Evolutionary conservation across 2,888 invertebrate genomes (phyloP).

Genomic region (Operophtera brumata): DNA sequence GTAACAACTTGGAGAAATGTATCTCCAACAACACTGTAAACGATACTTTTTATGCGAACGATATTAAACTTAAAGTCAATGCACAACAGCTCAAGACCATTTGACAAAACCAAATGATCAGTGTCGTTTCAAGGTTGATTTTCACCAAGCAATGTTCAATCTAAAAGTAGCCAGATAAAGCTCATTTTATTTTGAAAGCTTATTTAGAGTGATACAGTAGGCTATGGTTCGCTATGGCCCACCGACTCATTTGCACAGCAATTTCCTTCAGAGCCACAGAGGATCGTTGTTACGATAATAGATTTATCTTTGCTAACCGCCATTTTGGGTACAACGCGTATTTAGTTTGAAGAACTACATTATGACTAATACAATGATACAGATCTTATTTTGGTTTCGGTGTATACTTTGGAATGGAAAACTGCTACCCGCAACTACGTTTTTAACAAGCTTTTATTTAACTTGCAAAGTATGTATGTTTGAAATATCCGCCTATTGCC

Average conservation of each 20-base stretch:
- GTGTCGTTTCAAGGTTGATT: neutral
- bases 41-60: neutral
- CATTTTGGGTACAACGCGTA: slow-evolving; percentile 2
- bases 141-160: neutral
- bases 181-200: neutral
- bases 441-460: too few species aligned
- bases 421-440: too few species aligned
- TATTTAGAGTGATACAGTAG: neutral
- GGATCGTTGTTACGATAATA: slow-evolving; percentile 59
- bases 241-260: slow-evolving; percentile 45
- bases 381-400: too few species aligned
- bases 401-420: too few species aligned
- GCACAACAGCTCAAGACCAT: neutral
- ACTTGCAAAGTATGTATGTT: too few species aligned
- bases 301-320: slow-evolving; percentile 48
- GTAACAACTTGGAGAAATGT: neutral
- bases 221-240: neutral
- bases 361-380: neutral
- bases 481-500: too few species aligned
- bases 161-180: neutral
- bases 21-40: neutral
- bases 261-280: slow-evolving; percentile 70
- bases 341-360: neutral
- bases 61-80: neutral
- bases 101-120: neutral